phyloP scores from a whole-genome alignment of 2,888 invertebrate genomes.

The Tetragonisca angustula region DNA sequence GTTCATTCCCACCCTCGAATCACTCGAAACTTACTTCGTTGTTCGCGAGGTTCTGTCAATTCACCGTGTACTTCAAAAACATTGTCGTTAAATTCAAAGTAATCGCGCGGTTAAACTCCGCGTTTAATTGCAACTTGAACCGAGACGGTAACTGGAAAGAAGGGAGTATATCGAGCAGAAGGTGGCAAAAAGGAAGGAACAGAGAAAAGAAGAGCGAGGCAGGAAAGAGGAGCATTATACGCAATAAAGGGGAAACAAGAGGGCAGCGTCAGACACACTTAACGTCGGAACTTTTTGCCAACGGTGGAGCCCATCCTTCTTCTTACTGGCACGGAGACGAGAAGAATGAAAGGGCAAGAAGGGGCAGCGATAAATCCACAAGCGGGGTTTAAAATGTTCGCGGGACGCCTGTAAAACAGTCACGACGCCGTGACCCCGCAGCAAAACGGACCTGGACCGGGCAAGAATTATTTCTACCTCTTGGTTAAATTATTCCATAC shows the following conservation, averaged over 20 bases:
- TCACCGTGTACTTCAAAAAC: not conserved
- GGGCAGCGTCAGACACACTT: conserved; percentile 72
- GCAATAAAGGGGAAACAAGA: conserved; percentile 70
- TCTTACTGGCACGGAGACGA: conserved; percentile 40
- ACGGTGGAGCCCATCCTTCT: conserved; percentile 60
- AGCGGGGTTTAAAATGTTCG: conserved; percentile 69
- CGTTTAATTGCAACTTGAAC: no score
- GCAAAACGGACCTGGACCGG: conserved; percentile 36
- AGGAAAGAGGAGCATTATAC: conserved; percentile 68
- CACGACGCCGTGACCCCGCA: conserved; percentile 42
- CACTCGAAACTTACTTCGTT: not conserved
- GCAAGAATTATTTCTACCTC: conserved; percentile 59
- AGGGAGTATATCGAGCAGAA: not conserved
- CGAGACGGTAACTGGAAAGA: not conserved
- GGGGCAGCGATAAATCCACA: conserved; percentile 55
- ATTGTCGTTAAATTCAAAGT: not conserved
- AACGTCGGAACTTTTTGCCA: conserved; percentile 68
- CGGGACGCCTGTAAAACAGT: conserved; percentile 65
- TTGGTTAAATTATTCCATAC: conserved; percentile 55
- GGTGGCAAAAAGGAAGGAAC: not conserved
- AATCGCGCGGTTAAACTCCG: not conserved
- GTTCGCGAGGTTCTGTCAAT: not conserved
- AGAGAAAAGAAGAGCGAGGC: conserved; percentile 2
- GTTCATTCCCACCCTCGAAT: not conserved
- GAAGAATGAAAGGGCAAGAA: conserved; percentile 41